Evolutionary conservation across 2,888 invertebrate species (phyloP).

Genomic region (Holacanthella duospinosa): DNA sequence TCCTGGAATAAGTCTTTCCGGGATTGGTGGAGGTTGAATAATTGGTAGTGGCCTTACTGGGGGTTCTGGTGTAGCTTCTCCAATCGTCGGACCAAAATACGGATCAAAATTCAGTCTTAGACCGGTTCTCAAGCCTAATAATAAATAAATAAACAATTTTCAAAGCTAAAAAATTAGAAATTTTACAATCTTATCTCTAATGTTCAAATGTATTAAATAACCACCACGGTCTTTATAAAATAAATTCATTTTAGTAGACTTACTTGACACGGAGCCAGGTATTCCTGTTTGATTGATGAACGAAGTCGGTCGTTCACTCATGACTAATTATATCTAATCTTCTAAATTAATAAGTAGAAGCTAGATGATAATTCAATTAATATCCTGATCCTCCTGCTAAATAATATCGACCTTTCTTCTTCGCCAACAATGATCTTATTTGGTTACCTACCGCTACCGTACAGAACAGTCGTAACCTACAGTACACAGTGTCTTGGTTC

Average conservation of each 20-base stretch:
- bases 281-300: not conserved
- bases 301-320: not conserved
- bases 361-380: too few relatives aligned
- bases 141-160: too few relatives aligned
- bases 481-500: not conserved
- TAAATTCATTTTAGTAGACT: not conserved
- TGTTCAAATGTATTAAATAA: not conserved
- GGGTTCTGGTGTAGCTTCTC: slow-evolving; percentile 11
- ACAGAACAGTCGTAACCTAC: too few relatives aligned
- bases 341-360: too few relatives aligned
- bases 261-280: not conserved
- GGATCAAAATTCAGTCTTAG: slow-evolving; percentile 30
- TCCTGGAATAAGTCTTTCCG: not conserved
- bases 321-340: too few relatives aligned
- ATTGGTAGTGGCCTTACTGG: slow-evolving; percentile 1
- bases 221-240: not conserved
- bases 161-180: not conserved
- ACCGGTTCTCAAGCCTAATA: slow-evolving; percentile 17
- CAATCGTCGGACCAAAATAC: not conserved
- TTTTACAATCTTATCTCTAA: not conserved
- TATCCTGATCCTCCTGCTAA: too few relatives aligned
- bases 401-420: too few relatives aligned
- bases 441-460: too few relatives aligned
- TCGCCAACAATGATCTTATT: too few relatives aligned
- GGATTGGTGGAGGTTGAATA: slow-evolving; percentile 10